phyloP scores from a whole-genome alignment of 2,797 vertebrate species.

The Craterocephalus amniculus region DNA sequence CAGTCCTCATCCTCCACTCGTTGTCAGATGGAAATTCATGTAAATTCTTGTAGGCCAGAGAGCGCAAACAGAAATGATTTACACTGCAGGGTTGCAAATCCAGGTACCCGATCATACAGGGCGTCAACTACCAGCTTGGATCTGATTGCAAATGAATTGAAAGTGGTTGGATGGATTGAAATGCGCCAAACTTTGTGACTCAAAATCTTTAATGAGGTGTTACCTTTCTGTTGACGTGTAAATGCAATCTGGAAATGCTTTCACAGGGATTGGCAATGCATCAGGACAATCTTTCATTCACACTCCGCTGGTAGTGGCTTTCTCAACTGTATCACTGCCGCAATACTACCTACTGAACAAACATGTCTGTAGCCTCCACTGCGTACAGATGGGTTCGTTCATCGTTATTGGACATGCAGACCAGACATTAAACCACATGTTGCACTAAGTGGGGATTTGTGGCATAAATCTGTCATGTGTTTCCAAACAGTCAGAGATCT shows the following conservation, averaged over 20 bases:
- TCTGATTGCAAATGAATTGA: slow-evolving; percentile 11
- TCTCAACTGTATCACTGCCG: background rate
- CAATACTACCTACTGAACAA: slow-evolving; percentile 11
- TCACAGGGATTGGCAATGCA: background rate
- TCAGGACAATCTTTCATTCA: background rate
- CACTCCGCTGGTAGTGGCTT: background rate
- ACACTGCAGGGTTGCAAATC: slow-evolving; percentile 13
- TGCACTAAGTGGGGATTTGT: slow-evolving; percentile 63
- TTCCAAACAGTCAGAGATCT: slow-evolving; percentile 52
- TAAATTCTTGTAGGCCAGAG: slow-evolving; percentile 24
- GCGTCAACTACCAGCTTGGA: slow-evolving; percentile 13
- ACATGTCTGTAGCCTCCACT: slow-evolving; percentile 5
- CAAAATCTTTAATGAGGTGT: background rate
- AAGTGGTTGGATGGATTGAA: slow-evolving; percentile 6
- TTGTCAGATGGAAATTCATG: slow-evolving; percentile 37
- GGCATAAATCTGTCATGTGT: slow-evolving; percentile 58
- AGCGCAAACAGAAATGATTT: slow-evolving; percentile 19
- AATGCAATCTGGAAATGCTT: background rate
- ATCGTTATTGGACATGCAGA: slow-evolving; percentile 4
- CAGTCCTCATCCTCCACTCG: slow-evolving; percentile 16
- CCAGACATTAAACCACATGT: slow-evolving; percentile 2
- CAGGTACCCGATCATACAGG: background rate
- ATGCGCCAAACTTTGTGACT: background rate
- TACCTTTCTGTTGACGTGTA: background rate
- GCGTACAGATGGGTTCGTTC: background rate